Conservation (phyloP, 2,888 invertebrate species). For the Drosophila affinis region DNA sequence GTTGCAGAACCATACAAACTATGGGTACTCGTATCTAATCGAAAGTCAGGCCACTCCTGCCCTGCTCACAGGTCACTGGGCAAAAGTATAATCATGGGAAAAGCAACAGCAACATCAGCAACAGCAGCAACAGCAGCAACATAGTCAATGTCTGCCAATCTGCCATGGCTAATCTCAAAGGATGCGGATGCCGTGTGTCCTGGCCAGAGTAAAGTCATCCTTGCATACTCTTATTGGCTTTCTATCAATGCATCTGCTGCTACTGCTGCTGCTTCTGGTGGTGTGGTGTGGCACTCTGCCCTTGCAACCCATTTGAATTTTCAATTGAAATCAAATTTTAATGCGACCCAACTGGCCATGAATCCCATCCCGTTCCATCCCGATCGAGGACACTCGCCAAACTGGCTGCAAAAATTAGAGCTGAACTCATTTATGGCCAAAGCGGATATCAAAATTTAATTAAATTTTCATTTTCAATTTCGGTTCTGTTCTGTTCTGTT, state of each 20-base stretch:
- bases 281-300: background rate
- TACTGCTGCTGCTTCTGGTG: background rate
- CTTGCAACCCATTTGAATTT: conserved; percentile 57
- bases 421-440: conserved; percentile 58
- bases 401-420: conserved; percentile 51
- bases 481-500: conserved; percentile 12
- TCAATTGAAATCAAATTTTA: conserved; percentile 76
- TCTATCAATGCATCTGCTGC: conserved; percentile 41
- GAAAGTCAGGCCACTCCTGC: conserved; percentile 54
- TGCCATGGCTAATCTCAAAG: conserved; percentile 71
- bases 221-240: conserved; percentile 22
- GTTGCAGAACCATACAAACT: too few species aligned
- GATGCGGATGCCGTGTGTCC: conserved; percentile 38
- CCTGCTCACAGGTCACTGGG: conserved; percentile 60
- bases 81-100: conserved; percentile 42
- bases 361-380: conserved; percentile 1
- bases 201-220: conserved; percentile 34
- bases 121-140: conserved; percentile 13
- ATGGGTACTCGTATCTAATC: conserved; percentile 53
- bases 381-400: conserved; percentile 23
- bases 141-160: conserved; percentile 44
- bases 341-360: conserved; percentile 55
- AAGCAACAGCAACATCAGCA: conserved; percentile 13
- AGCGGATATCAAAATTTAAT: conserved; percentile 76
- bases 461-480: conserved; percentile 79